Percentiles rank a stretch among this genome's conserved stretches.
Conservation (phyloP, 1,140 invertebrate genomes). For the Bemisia tabaci region DNA sequence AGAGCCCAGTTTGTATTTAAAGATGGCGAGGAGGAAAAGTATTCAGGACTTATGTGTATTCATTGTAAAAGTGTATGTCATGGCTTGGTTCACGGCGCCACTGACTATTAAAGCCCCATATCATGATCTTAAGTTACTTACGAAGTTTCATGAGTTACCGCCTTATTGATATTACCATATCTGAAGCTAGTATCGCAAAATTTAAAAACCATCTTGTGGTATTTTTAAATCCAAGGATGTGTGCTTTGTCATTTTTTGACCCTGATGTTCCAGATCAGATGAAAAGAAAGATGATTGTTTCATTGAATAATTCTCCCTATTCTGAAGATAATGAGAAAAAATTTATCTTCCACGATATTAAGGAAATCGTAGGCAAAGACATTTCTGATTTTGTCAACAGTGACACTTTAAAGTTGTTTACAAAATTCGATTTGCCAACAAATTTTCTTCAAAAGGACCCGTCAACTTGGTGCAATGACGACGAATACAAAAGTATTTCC, state of each 20-base stretch:
- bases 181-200: slow-evolving; percentile 20
- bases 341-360: slow-evolving; percentile 4
- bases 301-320: not conserved
- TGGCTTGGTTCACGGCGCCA: slow-evolving; percentile 12
- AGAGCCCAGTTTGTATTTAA: slow-evolving; percentile 13
- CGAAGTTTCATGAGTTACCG: slow-evolving; percentile 7
- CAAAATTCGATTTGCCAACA: slow-evolving; percentile 2
- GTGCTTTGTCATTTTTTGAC: slow-evolving; percentile 20
- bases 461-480: slow-evolving; percentile 6
- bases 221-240: slow-evolving; percentile 24
- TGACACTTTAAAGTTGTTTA: not conserved
- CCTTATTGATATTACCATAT: slow-evolving; percentile 3
- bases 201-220: slow-evolving; percentile 26
- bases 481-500: slow-evolving; percentile 17
- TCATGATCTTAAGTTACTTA: slow-evolving; percentile 15
- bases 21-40: slow-evolving; percentile 7
- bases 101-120: slow-evolving; percentile 8
- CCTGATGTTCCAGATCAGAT: not conserved
- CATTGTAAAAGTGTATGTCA: slow-evolving; percentile 14
- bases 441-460: slow-evolving; percentile 8
- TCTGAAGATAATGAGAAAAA: slow-evolving; percentile 1
- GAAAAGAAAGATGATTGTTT: slow-evolving; percentile 9
- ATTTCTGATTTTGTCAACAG: not conserved
- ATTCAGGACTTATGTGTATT: slow-evolving; percentile 16
- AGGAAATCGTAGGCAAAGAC: not conserved